Evolutionary conservation across 2,888 invertebrate species (phyloP), one percentile per base, ranked within the genome.

Genomic region (Oscheius myriophilus): DNA sequence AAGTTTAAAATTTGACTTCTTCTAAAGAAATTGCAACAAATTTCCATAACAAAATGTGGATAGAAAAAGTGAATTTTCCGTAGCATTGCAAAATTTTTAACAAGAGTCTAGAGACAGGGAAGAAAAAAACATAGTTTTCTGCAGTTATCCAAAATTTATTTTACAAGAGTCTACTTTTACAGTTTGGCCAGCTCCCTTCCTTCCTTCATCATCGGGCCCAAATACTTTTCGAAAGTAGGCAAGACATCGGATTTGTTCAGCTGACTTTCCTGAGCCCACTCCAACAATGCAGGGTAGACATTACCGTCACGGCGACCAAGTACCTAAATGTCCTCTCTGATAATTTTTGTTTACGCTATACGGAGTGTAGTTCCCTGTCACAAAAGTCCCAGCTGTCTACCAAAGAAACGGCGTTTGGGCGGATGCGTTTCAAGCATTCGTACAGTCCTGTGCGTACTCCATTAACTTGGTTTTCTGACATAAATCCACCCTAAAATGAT

Each of bases 391-490:
- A 96, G 14, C 93, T 91, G 88, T 96, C 96, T 0, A 95, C 95
- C 23, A 96, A 89, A 0, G 92, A 92, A 0, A 96, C 92, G 0
- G 94, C 94, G 87, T 96, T 92, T 4, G 93, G 93, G 53, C 96
- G 91, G 51, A 96, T 89, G 41, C 90, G 89, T 0, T 69, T 66
- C 23, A 75, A 55, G 57, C 46, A 75, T 65, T 69, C 64, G 66
- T 79, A 83, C 41, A 84, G 45, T 33, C 81, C 78, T 12, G 70
- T 65, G 23, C 76, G 74, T 1, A 81, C 67, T 12, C 67, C 69
- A 14, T 74, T 73, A 58, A 82, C 67, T 54, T 86, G 82, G 23
- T 70, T 58, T 12, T 72, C 72, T 18, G 67, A 70, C 76, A 80
- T 72, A 70, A 75, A 84, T 18, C 79, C 78, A 16, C 78, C 78